Percentiles rank a stretch among this genome's conserved stretches.
These are phyloP conservation scores for Amphiprion clarkii DNA, from an alignment of 2,797 vertebrate genomes.

Conservation along the genomic window DNA sequence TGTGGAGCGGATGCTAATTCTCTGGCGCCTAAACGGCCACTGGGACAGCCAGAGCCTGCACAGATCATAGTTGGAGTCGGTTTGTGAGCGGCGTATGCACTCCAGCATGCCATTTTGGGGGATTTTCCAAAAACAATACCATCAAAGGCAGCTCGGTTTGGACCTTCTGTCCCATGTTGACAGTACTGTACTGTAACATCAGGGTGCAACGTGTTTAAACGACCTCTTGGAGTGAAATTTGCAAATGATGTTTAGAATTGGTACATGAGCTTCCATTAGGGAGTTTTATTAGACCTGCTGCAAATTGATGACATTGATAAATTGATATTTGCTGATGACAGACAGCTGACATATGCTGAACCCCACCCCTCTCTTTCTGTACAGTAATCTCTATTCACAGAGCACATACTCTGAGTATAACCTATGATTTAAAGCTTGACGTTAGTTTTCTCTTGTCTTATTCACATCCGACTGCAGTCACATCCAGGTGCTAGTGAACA, in stretches of 20 bases:
- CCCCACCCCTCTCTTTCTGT: not conserved
- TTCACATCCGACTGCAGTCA: conserved; percentile 1
- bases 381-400: conserved; percentile 4
- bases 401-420: not conserved
- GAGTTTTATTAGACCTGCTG: not conserved
- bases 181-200: conserved; percentile 59
- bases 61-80: conserved; percentile 70
- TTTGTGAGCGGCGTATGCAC: conserved; percentile 59
- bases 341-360: not conserved
- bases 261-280: not conserved
- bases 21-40: conserved; percentile 63
- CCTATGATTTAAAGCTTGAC: conserved; percentile 15
- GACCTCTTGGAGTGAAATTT: conserved; percentile 16
- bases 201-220: conserved; percentile 39
- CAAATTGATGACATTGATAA: conserved; percentile 12
- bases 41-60: conserved; percentile 60
- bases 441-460: not conserved
- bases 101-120: conserved; percentile 13
- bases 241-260: conserved; percentile 19
- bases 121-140: conserved; percentile 14
- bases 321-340: conserved; percentile 2
- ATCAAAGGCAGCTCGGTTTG: conserved; percentile 62
- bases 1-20: conserved; percentile 40
- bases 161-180: conserved; percentile 27
- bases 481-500: conserved; percentile 44